A percentile compares a stretch with the other conserved stretches of the same genome.
phyloP scores from a whole-genome alignment of 2,888 invertebrate species.

The Dryocosmus kuriphilus region DNA sequence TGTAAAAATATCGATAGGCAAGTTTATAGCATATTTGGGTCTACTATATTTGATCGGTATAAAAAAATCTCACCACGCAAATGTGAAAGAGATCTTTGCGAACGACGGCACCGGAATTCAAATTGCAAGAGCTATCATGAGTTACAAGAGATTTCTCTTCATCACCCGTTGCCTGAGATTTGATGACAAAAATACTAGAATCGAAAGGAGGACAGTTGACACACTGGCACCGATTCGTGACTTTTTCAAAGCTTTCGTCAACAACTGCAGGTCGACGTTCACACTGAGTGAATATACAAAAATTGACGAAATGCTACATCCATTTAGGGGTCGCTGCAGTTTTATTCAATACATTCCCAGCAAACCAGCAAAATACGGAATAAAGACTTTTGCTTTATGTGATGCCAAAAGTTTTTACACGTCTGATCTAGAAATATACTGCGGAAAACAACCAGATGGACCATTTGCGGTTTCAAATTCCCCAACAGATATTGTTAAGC shows the following conservation, averaged over 20 bases:
- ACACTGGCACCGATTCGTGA: slow-evolving; percentile 50
- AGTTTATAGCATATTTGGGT: not conserved
- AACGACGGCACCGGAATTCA: not conserved
- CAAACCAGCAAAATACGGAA: slow-evolving; percentile 41
- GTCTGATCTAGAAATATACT: slow-evolving; percentile 52
- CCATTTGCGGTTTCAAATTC: slow-evolving; percentile 49
- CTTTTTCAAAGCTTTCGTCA: slow-evolving; percentile 44
- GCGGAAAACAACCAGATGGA: slow-evolving; percentile 50
- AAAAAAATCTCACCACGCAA: not conserved
- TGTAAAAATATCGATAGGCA: slow-evolving; percentile 47
- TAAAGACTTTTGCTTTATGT: slow-evolving; percentile 48
- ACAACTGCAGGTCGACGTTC: slow-evolving; percentile 50
- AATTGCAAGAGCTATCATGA: not conserved
- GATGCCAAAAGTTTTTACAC: slow-evolving; percentile 51
- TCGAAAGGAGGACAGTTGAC: slow-evolving; percentile 45
- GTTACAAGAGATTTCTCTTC: slow-evolving; percentile 51
- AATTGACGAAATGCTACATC: slow-evolving; percentile 56
- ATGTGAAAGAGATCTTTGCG: slow-evolving; percentile 6
- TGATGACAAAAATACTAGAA: slow-evolving; percentile 47
- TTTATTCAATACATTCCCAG: slow-evolving; percentile 47
- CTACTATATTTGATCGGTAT: too few species aligned
- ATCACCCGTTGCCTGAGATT: slow-evolving; percentile 47
- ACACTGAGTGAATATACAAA: slow-evolving; percentile 48
- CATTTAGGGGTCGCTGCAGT: slow-evolving; percentile 51
- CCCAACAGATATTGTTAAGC: slow-evolving; percentile 49